Conservation (phyloP, 37 sponge, comb jelly and placozoan genomes). For the Dysidea cf. avara region DNA sequence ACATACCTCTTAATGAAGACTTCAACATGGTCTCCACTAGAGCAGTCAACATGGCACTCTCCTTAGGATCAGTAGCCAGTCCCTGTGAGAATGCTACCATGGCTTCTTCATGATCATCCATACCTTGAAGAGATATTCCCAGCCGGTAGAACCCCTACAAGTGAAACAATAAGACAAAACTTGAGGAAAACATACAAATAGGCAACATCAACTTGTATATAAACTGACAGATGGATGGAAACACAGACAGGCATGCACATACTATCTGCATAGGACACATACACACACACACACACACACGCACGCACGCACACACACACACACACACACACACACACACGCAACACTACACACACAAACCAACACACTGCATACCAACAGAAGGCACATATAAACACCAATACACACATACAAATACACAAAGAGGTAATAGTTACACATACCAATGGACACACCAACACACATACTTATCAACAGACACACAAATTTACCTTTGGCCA, state of each 20-base stretch:
- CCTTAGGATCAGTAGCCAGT: slow-evolving; percentile 75
- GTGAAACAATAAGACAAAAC: not conserved
- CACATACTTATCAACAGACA: not conserved
- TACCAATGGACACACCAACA: not conserved
- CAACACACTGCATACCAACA: not conserved
- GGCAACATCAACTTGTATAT: not conserved
- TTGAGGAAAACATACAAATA: not conserved
- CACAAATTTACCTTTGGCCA: slow-evolving; percentile 76
- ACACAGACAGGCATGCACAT: not conserved
- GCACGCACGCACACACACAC: slow-evolving; percentile 24
- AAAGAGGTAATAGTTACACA: not conserved
- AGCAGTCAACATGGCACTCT: slow-evolving; percentile 59
- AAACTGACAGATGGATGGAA: not conserved
- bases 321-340: slow-evolving; percentile 8
- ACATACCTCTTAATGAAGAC: slow-evolving; percentile 78
- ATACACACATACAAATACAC: slow-evolving; percentile 1
- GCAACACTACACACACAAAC: slow-evolving; percentile 12
- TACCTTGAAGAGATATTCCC: slow-evolving; percentile 79
- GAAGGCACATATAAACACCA: not conserved
- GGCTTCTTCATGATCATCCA: slow-evolving; percentile 67
- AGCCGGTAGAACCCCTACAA: slow-evolving; percentile 83
- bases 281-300: not conserved
- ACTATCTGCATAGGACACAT: not conserved
- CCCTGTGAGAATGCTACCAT: slow-evolving; percentile 84
- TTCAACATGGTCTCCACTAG: slow-evolving; percentile 72